Conservation (phyloP, 2,113 vertebrate species). For the Ciconia stormi region DNA sequence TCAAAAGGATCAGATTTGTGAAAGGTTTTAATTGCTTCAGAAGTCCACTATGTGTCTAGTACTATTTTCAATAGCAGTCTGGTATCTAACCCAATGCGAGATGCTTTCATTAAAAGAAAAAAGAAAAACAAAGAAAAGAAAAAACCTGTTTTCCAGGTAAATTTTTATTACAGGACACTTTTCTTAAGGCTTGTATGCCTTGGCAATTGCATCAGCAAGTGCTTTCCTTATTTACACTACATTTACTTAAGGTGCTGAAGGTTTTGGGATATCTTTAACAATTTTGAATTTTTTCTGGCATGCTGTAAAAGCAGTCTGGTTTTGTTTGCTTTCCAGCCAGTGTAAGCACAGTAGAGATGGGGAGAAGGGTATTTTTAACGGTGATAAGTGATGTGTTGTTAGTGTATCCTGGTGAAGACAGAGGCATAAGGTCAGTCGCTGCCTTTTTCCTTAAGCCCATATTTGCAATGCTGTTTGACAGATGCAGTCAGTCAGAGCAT, state of each 20-base stretch:
- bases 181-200: not conserved
- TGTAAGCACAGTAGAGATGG: not conserved
- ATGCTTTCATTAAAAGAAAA: not conserved
- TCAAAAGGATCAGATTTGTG: not conserved
- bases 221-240: not conserved
- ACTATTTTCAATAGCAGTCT: not conserved
- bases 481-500: not conserved
- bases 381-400: not conserved
- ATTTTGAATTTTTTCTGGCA: not conserved
- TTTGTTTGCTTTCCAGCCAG: not conserved
- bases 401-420: not conserved
- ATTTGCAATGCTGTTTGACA: not conserved
- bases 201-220: not conserved
- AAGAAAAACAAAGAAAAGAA: not conserved
- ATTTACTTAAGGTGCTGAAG: not conserved
- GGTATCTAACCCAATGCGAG: not conserved
- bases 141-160: not conserved
- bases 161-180: not conserved
- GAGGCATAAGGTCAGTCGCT: not conserved
- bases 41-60: not conserved
- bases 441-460: not conserved
- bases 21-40: not conserved
- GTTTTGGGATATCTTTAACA: not conserved
- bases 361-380: not conserved
- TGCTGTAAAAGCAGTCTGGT: not conserved